phyloP scores from a whole-genome alignment of 2,113 vertebrate species.

The Morone saxatilis region DNA sequence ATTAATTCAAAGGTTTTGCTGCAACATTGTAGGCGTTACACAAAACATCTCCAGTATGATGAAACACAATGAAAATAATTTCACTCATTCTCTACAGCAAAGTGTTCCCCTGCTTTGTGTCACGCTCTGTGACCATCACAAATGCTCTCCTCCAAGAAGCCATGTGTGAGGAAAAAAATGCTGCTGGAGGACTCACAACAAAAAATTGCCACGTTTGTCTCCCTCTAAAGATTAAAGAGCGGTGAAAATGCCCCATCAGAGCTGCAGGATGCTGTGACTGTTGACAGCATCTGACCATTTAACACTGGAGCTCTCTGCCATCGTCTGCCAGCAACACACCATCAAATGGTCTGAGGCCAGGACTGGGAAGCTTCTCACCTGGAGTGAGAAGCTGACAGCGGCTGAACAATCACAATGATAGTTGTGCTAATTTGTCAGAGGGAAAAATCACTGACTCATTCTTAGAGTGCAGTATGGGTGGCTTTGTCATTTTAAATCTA shows the following conservation, averaged over 20 bases:
- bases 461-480: background rate
- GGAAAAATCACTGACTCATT: conserved; percentile 48
- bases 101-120: conserved; percentile 8
- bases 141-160: conserved; percentile 21
- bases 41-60: conserved; percentile 45
- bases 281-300: conserved; percentile 59
- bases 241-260: conserved; percentile 63
- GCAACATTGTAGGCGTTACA: conserved; percentile 21
- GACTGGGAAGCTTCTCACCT: conserved; percentile 57
- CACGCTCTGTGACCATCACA: conserved; percentile 26
- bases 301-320: conserved; percentile 48
- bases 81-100: conserved; percentile 35
- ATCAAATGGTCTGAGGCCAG: conserved; percentile 51
- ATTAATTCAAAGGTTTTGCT: conserved; percentile 25
- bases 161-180: background rate
- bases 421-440: conserved; percentile 45
- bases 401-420: conserved; percentile 52
- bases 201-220: conserved; percentile 38
- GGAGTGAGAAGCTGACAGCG: conserved; percentile 56
- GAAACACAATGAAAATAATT: conserved; percentile 57
- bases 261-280: conserved; percentile 39
- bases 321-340: conserved; percentile 56
- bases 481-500: conserved; percentile 8
- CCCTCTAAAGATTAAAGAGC: conserved; percentile 50
- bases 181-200: conserved; percentile 18